Evolutionary conservation across 1,140 invertebrate genomes (phyloP), one percentile per base, ranked within the genome.

Genomic region (Monomorium pharaonis): DNA sequence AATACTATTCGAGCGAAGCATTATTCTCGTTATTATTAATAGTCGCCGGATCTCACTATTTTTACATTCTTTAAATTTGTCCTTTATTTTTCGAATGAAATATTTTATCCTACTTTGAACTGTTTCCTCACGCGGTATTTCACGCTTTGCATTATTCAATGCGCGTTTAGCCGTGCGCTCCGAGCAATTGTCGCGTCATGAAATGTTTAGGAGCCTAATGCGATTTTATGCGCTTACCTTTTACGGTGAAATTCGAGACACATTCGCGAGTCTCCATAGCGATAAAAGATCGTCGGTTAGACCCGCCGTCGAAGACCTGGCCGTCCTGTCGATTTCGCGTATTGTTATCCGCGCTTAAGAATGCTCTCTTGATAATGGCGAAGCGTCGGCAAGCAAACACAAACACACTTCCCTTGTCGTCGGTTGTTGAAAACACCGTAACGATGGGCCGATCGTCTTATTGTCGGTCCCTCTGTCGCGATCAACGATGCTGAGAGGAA

Each of bases 361-460:
- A 90, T 85, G 74, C 60, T 44, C 69, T 30, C 54, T 37, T 87
- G 89, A 89, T 89, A 89, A 89, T 89, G 70, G 58, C 47, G 62
- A 56, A 69, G 84, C 16, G 33, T 87, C 37, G 62, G 86, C 78
- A 80, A 67, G 78, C 85, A 88, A 85, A 49, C 37, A 75, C 21
- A 37, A 60, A 18, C 44, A 65, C 49, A 83, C 49, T 84, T 87
- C 37, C 30, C 87, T 89, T 87, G 80, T 89, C 80, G 74, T 74
- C 63, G 37, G 58, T 90, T 90, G 87, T 91, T 91, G 78, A 88
- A 90, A 91, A 88, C 80, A 90, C n/a, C 65, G 85, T 78, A 86
- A 88, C 89, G 89, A 90, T 88, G 49, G 62, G 2, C 10, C 69
- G 69, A 81, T 83, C 62, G 67, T 90, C 78, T 58, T 80, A 18